phyloP scores from a whole-genome alignment of 2,888 invertebrate species.

The Caenorhabditis afra region DNA sequence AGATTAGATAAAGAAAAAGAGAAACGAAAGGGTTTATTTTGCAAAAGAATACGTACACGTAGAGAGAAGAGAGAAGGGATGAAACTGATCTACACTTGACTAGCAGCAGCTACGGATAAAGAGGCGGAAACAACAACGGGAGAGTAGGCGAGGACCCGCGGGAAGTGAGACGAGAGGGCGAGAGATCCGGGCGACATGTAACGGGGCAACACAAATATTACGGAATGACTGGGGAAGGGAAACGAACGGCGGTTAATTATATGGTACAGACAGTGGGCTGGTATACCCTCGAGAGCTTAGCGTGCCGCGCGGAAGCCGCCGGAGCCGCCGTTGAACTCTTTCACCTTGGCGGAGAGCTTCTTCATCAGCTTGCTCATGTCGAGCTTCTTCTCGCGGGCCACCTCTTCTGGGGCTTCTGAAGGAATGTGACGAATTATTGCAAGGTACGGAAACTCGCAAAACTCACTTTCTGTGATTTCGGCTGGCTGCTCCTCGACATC shows the following conservation, averaged over 20 bases:
- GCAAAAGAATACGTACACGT: constrained; percentile 41
- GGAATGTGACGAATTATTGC: neutral
- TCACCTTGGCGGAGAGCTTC: constrained; percentile 75
- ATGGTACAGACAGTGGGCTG: constrained; percentile 49
- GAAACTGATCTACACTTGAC: constrained; percentile 28
- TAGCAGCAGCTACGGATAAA: constrained; percentile 17
- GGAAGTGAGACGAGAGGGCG: neutral
- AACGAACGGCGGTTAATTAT: constrained; percentile 31
- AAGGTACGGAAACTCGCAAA: neutral
- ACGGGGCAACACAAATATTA: constrained; percentile 24
- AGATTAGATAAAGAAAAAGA: constrained; percentile 45
- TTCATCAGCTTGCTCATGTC: constrained; percentile 71
- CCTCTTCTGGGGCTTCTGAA: constrained; percentile 47
- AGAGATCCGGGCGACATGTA: constrained; percentile 44
- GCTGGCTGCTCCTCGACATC: constrained; percentile 52
- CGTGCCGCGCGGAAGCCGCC: constrained; percentile 67
- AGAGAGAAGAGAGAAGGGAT: constrained; percentile 15
- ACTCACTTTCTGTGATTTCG: constrained; percentile 52
- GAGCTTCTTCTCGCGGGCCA: constrained; percentile 56
- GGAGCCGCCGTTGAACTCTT: constrained; percentile 70
- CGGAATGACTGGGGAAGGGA: neutral
- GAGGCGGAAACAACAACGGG: neutral
- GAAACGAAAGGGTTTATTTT: constrained; percentile 39
- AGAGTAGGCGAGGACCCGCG: no score
- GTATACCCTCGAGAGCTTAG: constrained; percentile 11